Conservation (phyloP, 2,888 invertebrate genomes). For the Drosophila siamana region DNA sequence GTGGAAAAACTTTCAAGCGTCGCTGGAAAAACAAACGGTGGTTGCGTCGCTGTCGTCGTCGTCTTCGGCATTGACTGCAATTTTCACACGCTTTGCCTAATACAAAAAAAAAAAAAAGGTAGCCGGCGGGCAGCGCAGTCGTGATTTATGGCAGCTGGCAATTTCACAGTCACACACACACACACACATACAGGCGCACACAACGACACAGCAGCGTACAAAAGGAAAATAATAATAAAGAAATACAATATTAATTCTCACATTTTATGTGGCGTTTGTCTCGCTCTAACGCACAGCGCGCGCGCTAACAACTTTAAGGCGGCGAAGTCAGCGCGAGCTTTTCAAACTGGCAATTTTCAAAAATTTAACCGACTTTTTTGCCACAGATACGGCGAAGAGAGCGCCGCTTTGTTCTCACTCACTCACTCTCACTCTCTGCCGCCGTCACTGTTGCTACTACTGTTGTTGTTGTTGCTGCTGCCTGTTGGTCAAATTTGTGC, state of each 20-base stretch:
- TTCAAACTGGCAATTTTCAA: conserved; percentile 35
- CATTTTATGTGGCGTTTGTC: conserved; percentile 37
- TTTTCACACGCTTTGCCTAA: conserved; percentile 70
- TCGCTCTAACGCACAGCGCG: conserved; percentile 45
- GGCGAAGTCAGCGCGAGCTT: conserved; percentile 34
- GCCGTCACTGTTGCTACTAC: neutral
- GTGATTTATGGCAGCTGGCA: conserved; percentile 65
- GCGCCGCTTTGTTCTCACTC: conserved; percentile 27
- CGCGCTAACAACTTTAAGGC: conserved; percentile 35
- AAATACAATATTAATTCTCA: conserved; percentile 43
- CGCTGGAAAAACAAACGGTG: conserved; percentile 54
- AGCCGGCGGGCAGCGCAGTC: conserved; percentile 43
- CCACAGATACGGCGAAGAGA: conserved; percentile 45
- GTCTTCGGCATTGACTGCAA: conserved; percentile 58
- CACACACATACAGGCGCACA: neutral
- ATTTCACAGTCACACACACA: conserved; percentile 16
- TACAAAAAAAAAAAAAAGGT: conserved; percentile 35
- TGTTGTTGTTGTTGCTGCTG: conserved; percentile 4
- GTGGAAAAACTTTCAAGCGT: conserved; percentile 50
- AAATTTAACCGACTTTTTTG: conserved; percentile 65
- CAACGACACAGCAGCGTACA: no score
- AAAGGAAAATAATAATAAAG: conserved; percentile 25
- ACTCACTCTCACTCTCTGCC: neutral
- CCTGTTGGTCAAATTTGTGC: conserved; percentile 32
- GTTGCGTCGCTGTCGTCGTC: conserved; percentile 24